A percentile compares a stretch with the other conserved stretches of the same genome.
phyloP scores from a whole-genome alignment of 2,797 vertebrate species.

The Gorsachius magnificus region DNA sequence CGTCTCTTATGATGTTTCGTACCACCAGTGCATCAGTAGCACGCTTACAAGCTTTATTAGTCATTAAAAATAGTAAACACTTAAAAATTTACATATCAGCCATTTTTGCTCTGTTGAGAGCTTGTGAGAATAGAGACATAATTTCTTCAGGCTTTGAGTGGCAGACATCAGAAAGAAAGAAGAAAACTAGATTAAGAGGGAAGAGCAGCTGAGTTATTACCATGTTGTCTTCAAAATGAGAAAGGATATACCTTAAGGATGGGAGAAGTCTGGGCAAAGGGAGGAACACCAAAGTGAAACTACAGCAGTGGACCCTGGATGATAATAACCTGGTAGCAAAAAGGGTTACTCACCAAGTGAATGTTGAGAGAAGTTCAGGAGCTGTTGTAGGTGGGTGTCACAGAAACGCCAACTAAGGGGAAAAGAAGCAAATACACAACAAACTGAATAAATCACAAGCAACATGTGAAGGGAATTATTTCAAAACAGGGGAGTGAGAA shows the following conservation, averaged over 20 bases:
- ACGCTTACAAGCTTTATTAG: not conserved
- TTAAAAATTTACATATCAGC: not conserved
- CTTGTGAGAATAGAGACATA: not conserved
- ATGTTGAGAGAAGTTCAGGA: not conserved
- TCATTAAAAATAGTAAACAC: not conserved
- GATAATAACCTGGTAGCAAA: not conserved
- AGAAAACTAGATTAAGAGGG: not conserved
- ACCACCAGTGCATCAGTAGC: not conserved
- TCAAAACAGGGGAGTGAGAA: not conserved
- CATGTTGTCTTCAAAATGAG: not conserved
- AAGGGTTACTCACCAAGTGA: not conserved
- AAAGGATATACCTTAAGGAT: not conserved
- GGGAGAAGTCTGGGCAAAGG: not conserved
- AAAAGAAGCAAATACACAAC: not conserved
- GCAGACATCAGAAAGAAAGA: not conserved
- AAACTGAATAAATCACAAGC: not conserved
- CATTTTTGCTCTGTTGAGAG: not conserved
- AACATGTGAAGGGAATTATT: not conserved
- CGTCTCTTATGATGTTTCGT: not conserved
- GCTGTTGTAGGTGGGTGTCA: not conserved
- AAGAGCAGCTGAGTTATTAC: not conserved
- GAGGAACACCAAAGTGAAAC: not conserved
- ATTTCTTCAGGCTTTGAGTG: not conserved
- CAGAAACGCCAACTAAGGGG: not conserved
- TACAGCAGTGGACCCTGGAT: not conserved